Conservation (phyloP, 2,888 invertebrate genomes). For the Hydroisotoma schaefferi region DNA sequence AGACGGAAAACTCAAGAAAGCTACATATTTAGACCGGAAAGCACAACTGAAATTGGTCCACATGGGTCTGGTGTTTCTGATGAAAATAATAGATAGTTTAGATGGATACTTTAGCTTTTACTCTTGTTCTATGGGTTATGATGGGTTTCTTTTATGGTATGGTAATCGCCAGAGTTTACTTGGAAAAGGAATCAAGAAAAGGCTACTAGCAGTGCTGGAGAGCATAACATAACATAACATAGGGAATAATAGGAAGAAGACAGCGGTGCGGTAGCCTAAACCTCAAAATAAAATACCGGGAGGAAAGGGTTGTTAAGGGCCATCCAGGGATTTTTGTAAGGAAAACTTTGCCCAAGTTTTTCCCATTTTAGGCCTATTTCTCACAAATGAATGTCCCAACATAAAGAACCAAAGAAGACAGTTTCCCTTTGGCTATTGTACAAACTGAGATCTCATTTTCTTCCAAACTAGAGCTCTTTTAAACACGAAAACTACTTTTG, state of each 20-base stretch:
- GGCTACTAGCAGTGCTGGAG: too few species aligned
- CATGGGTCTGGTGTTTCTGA: not conserved
- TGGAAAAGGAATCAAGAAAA: not conserved
- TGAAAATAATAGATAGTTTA: not conserved
- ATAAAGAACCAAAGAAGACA: slow-evolving; percentile 2
- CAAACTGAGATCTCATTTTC: slow-evolving; percentile 6
- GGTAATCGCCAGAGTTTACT: slow-evolving; percentile 1
- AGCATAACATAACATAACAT: too few species aligned
- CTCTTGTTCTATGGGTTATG: slow-evolving; percentile 1
- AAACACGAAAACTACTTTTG: slow-evolving; percentile 12
- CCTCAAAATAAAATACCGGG: too few species aligned
- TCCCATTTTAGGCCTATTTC: not conserved
- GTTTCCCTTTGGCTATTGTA: slow-evolving; percentile 2
- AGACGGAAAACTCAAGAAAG: too few species aligned
- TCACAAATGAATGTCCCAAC: not conserved
- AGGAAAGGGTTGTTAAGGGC: not conserved
- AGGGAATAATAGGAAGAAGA: too few species aligned
- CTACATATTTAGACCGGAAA: too few species aligned
- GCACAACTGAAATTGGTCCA: too few species aligned
- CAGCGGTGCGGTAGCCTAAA: too few species aligned
- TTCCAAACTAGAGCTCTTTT: slow-evolving; percentile 4
- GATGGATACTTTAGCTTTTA: slow-evolving; percentile 1
- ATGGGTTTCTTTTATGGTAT: slow-evolving; percentile 6
- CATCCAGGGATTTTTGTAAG: not conserved
- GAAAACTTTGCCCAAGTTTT: not conserved